Percentiles rank a stretch among this genome's conserved stretches.
phyloP scores from a whole-genome alignment of 2,888 invertebrate species.

The Argyra leucocephala region DNA sequence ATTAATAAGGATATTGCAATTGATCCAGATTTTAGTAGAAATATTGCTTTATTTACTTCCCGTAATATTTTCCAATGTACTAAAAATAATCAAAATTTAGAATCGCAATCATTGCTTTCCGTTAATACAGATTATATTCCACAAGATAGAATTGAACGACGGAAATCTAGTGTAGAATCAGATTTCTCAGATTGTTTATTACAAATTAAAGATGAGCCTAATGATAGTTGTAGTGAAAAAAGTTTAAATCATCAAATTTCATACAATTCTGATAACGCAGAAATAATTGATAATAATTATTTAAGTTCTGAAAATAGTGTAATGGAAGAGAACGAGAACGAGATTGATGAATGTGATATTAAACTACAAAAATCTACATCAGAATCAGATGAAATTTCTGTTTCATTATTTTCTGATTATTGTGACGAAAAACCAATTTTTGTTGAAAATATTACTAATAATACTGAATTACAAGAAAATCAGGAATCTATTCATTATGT shows the following conservation, averaged over 20 bases:
- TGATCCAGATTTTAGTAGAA: conserved; percentile 39
- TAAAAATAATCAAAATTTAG: background rate
- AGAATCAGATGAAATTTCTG: conserved; percentile 48
- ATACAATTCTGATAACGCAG: conserved; percentile 17
- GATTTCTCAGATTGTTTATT: conserved; percentile 24
- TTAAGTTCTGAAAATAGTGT: conserved; percentile 21
- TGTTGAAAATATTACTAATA: conserved; percentile 51
- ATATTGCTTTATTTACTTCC: conserved; percentile 25
- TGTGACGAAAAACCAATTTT: conserved; percentile 74
- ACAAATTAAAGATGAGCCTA: conserved; percentile 53
- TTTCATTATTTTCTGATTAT: conserved; percentile 70
- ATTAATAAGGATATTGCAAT: conserved; percentile 43
- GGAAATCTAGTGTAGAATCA: background rate
- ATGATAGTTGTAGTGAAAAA: conserved; percentile 48
- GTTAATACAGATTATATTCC: background rate
- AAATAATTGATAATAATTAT: conserved; percentile 16
- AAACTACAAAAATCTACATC: conserved; percentile 38
- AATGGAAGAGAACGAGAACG: conserved; percentile 25
- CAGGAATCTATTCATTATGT: conserved; percentile 52
- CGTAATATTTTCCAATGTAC: background rate
- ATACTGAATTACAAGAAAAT: background rate
- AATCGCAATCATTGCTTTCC: background rate
- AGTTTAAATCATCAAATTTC: background rate
- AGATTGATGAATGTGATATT: conserved; percentile 23
- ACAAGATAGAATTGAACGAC: background rate